These are phyloP conservation scores for Notodonta ziczac DNA, from an alignment of 2,888 invertebrate genomes.

Conservation along the genomic window DNA sequence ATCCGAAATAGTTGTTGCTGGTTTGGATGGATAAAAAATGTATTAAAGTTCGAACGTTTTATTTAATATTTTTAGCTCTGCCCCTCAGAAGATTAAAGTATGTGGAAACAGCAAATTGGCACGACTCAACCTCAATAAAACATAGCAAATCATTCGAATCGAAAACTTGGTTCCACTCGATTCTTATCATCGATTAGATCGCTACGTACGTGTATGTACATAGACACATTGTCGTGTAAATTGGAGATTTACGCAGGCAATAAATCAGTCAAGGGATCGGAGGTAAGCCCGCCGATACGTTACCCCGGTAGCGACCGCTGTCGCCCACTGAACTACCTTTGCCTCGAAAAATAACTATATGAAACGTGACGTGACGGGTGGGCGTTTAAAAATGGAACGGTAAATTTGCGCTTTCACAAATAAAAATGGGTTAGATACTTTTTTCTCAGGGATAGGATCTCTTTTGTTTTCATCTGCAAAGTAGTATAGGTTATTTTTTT, in stretches of 20 bases:
- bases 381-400: conserved; percentile 1
- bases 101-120: conserved; percentile 23
- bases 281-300: conserved; percentile 78
- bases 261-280: conserved; percentile 79
- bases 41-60: too few relatives aligned
- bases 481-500: too few relatives aligned
- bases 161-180: conserved; percentile 41
- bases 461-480: too few relatives aligned
- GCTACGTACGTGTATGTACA: conserved; percentile 45
- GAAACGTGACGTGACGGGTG: conserved; percentile 1
- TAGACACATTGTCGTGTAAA: conserved; percentile 71
- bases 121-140: conserved; percentile 21
- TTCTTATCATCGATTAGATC: conserved; percentile 64
- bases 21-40: too few relatives aligned
- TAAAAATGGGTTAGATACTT: background rate
- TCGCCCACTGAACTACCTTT: conserved; percentile 55
- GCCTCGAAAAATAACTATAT: conserved; percentile 40
- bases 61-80: too few relatives aligned
- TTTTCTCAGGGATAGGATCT: background rate
- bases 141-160: conserved; percentile 17
- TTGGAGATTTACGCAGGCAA: conserved; percentile 78
- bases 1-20: too few relatives aligned
- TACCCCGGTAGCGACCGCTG: conserved; percentile 60
- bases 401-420: conserved; percentile 1
- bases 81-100: too few relatives aligned